A percentile compares a stretch with the other conserved stretches of the same genome.
Evolutionary conservation across 2,113 vertebrate genomes (phyloP).

Genomic region (Synodontis membranacea): DNA sequence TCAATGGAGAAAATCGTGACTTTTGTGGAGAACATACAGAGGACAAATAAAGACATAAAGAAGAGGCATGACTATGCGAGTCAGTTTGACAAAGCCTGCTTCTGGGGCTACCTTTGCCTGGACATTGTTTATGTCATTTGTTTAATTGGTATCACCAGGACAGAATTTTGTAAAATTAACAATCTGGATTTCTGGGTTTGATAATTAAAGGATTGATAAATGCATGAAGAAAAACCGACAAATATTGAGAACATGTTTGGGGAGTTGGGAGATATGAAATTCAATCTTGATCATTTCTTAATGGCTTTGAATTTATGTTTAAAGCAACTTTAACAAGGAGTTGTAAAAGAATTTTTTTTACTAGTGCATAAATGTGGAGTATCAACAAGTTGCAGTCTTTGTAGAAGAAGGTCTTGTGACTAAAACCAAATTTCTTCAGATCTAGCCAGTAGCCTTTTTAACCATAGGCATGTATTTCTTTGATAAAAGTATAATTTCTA

Average conservation of each 20-base stretch:
- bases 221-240: background rate
- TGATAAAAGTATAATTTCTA: background rate
- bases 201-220: background rate
- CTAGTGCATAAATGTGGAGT: background rate
- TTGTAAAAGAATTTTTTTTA: slow-evolving; percentile 49
- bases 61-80: slow-evolving; percentile 46
- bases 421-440: slow-evolving; percentile 80
- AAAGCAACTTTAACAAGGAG: background rate
- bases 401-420: slow-evolving; percentile 25
- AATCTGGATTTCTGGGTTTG: slow-evolving; percentile 66
- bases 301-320: background rate
- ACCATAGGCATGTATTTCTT: background rate
- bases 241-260: background rate
- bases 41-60: slow-evolving; percentile 27
- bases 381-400: background rate
- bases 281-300: background rate
- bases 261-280: background rate
- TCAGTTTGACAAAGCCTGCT: slow-evolving; percentile 59
- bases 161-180: slow-evolving; percentile 49
- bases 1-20: slow-evolving; percentile 56
- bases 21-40: slow-evolving; percentile 58
- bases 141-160: slow-evolving; percentile 46
- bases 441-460: slow-evolving; percentile 70
- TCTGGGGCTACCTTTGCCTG: slow-evolving; percentile 55
- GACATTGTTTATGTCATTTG: slow-evolving; percentile 41